Evolutionary conservation across 2,113 vertebrate species (phyloP).

Genomic region (Tupaia chinensis): DNA sequence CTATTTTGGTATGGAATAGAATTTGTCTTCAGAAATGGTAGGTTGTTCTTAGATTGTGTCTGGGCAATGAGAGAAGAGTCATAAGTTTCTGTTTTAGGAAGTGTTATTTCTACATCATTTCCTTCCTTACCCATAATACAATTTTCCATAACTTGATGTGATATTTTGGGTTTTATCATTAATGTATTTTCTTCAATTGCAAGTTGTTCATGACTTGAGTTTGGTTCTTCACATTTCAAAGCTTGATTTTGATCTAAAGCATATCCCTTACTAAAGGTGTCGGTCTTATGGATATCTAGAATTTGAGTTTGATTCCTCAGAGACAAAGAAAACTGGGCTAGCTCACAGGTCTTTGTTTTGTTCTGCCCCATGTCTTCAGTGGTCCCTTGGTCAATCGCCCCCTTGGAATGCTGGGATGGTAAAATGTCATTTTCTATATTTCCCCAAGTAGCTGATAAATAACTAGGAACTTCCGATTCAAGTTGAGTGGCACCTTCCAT

Average conservation of each 20-base stretch:
- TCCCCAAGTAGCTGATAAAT: constrained; percentile 4
- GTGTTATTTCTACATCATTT: neutral
- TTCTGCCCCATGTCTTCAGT: neutral
- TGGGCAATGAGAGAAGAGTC: neutral
- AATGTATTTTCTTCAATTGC: constrained; percentile 24
- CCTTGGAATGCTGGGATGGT: neutral
- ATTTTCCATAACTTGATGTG: constrained; percentile 31
- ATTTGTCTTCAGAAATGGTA: constrained; percentile 38
- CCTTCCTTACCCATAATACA: constrained; percentile 22
- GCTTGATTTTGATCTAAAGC: neutral
- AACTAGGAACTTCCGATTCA: neutral
- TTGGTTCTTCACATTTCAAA: constrained; percentile 12
- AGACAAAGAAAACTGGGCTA: neutral
- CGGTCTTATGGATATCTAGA: neutral
- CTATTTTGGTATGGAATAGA: constrained; percentile 47
- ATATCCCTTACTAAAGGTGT: neutral
- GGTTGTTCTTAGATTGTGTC: constrained; percentile 20
- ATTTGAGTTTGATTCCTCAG: neutral
- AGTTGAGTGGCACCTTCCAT: neutral
- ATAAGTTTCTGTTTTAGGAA: neutral
- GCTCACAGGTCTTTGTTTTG: neutral
- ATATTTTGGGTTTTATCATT: neutral
- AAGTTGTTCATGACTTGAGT: neutral
- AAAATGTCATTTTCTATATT: neutral
- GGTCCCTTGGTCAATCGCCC: neutral